Percentiles rank a stretch among this genome's conserved stretches.
Conservation (phyloP, 2,888 invertebrate genomes). For the Ametastegia equiseti region DNA sequence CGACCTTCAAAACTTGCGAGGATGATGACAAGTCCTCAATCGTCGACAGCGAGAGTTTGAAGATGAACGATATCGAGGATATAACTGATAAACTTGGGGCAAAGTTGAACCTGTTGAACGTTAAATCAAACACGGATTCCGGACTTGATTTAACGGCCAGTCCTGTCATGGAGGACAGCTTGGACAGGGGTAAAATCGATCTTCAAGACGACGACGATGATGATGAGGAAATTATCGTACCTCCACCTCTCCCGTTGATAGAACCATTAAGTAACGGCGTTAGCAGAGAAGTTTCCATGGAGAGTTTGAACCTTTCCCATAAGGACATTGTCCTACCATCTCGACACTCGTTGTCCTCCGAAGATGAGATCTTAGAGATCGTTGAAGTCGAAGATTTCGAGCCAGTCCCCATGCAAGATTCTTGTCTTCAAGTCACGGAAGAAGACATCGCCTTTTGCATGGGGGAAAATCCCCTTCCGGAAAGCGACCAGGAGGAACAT, state of each 20-base stretch:
- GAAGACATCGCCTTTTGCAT: slow-evolving; percentile 94
- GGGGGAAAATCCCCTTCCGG: slow-evolving; percentile 86
- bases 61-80: slow-evolving; percentile 71
- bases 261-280: slow-evolving; percentile 83
- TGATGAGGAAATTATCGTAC: slow-evolving; percentile 88
- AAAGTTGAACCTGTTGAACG: slow-evolving; percentile 70
- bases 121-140: slow-evolving; percentile 71
- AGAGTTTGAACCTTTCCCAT: slow-evolving; percentile 87
- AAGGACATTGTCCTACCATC: slow-evolving; percentile 83
- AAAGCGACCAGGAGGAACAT: slow-evolving; percentile 89
- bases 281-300: slow-evolving; percentile 89
- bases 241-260: slow-evolving; percentile 88
- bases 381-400: slow-evolving; percentile 89
- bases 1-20: slow-evolving; percentile 77
- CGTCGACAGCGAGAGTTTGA: slow-evolving; percentile 70
- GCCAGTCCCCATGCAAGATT: slow-evolving; percentile 91
- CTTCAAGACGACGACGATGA: slow-evolving; percentile 83
- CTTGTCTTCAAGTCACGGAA: slow-evolving; percentile 93
- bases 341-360: slow-evolving; percentile 79
- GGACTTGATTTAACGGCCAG: slow-evolving; percentile 71
- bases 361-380: slow-evolving; percentile 87
- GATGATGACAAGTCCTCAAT: slow-evolving; percentile 76
- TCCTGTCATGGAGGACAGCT: slow-evolving; percentile 69
- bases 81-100: slow-evolving; percentile 72
- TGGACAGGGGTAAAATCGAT: slow-evolving; percentile 67